These are phyloP conservation scores for Iselma pallidipennis DNA, from an alignment of 2,888 invertebrate genomes.

Conservation along the genomic window DNA sequence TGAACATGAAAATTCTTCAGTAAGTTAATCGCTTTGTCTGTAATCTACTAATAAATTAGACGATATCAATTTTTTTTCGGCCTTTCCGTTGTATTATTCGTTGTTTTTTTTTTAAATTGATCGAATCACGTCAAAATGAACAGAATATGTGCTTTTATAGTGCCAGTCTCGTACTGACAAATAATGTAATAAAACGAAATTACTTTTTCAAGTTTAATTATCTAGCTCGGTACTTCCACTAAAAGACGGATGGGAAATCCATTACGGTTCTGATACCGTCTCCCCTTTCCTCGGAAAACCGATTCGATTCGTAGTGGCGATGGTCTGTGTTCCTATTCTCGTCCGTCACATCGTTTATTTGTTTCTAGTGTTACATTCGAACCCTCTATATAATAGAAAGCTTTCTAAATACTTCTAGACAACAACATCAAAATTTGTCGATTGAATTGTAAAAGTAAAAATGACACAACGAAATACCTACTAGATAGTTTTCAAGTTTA, in stretches of 20 bases:
- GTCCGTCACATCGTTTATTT: conserved; percentile 19
- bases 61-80: background rate
- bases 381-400: no score
- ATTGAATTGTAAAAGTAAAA: no score
- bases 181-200: conserved; percentile 35
- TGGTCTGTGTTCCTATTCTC: no score
- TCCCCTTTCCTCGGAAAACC: background rate
- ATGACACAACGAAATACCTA: no score
- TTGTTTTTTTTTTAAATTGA: conserved; percentile 15
- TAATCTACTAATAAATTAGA: background rate
- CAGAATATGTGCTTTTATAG: conserved; percentile 25
- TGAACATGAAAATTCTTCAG: background rate
- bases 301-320: no score
- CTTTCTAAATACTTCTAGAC: no score
- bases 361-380: conserved; percentile 22
- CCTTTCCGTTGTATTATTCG: no score
- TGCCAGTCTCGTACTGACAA: conserved; percentile 26
- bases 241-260: conserved; percentile 35
- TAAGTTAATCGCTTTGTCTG: background rate
- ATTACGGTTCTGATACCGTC: conserved; percentile 28
- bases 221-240: conserved; percentile 28
- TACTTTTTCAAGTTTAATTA: conserved; percentile 38
- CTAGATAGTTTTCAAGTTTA: no score
- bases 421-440: no score
- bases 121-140: conserved; percentile 24